Evolutionary conservation across 2,888 invertebrate genomes (phyloP), one percentile per base, ranked within the genome.

Genomic region (Meiosimyza platycephala): DNA sequence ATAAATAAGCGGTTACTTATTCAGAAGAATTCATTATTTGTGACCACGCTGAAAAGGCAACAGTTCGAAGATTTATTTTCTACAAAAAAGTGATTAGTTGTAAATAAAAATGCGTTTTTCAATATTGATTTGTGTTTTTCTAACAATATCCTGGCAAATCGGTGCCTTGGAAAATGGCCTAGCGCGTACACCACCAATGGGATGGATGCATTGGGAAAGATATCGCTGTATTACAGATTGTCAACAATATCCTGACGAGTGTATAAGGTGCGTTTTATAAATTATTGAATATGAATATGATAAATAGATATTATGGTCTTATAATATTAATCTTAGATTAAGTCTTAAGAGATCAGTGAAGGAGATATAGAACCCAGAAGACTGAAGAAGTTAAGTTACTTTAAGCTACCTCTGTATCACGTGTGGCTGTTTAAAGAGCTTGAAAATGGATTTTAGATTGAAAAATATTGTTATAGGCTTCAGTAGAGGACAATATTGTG

Each of bases 131-230:
- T 59, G 47, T 7, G 54, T 47, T 47, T 16, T 70, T 16, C 18
- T 54, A 6, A 11, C 54, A 6, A 47, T 63, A 12, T 62, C 62
- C 54, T 70, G 70, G 33, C 62, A 22, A 15, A 63, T 47, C 15
- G 54, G 54, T 47, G 76, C 81, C 16, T 81, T 91, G 72, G 89
- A 91, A 71, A 91, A 92, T 88, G 92, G 92, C 0, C 80, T 92
- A 65, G 91, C 91, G 0, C 81, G 84, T 73, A 91, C 90, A n/a
- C 92, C 92, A 7, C 92, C 92, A 1, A 92, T 92, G 92, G 92
- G 92, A 6, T 92, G 92, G 91, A 89, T 92, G 88, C 89, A 90
- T 68, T 92, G 92, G 92, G 89, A 91, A 81, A 84, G 91, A 73
- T 92, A 90, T 81, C 86, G 91, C 28, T 92, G 92, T 80, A 89